These are phyloP conservation scores for Eurosta solidaginis DNA, from an alignment of 1,140 invertebrate species.

Conservation along the genomic window DNA sequence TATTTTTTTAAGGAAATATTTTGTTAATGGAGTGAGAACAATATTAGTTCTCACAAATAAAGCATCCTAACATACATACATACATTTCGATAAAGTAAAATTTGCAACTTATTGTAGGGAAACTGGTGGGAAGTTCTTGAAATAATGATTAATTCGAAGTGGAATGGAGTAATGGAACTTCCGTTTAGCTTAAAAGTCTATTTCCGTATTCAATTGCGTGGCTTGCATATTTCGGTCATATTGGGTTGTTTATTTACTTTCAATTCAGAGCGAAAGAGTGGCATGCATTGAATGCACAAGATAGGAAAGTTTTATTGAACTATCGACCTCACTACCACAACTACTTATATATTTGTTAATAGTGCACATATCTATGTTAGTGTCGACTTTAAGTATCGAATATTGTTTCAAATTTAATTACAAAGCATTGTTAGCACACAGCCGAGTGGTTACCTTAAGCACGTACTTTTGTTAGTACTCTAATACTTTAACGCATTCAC, in stretches of 20 bases:
- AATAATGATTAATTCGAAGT: background rate
- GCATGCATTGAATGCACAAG: no score
- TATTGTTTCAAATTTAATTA: background rate
- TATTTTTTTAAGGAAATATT: no score
- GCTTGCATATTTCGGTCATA: background rate
- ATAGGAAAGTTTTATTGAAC: no score
- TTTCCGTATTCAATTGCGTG: slow-evolving; percentile 20
- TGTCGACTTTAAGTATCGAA: no score
- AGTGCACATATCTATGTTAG: no score
- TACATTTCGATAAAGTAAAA: background rate
- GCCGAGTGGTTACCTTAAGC: background rate
- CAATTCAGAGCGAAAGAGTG: background rate
- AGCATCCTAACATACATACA: background rate
- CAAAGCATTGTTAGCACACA: background rate
- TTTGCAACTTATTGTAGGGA: background rate
- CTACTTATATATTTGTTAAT: no score
- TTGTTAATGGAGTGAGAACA: no score
- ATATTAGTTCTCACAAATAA: no score
- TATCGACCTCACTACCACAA: background rate
- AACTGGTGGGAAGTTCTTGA: background rate
- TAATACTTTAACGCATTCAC: background rate
- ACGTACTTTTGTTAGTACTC: background rate
- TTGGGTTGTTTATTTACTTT: background rate
- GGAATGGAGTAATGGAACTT: background rate
- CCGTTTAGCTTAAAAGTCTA: slow-evolving; percentile 14